Percentiles rank a stretch among this genome's conserved stretches.
Evolutionary conservation across 2,888 invertebrate species (phyloP).

Genomic region (Cybosia mesomella): DNA sequence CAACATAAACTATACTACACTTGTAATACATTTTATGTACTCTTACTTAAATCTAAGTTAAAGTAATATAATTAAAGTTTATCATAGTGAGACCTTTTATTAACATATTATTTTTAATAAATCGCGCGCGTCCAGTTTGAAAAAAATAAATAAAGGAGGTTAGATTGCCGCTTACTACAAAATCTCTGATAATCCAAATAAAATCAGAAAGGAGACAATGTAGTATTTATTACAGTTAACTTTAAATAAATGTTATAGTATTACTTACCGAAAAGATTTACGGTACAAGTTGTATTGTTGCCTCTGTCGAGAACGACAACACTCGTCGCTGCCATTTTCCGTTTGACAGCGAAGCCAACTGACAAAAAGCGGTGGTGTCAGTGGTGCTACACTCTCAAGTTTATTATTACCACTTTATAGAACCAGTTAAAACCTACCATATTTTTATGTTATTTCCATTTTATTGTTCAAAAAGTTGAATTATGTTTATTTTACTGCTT

Average conservation of each 20-base stretch:
- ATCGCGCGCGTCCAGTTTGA: slow-evolving; percentile 77
- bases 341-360: slow-evolving; percentile 84
- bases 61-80: slow-evolving; percentile 15
- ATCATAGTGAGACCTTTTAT: slow-evolving; percentile 10
- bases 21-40: slow-evolving; percentile 25
- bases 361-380: slow-evolving; percentile 61
- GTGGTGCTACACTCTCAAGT: slow-evolving; percentile 34
- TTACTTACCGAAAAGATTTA: slow-evolving; percentile 97
- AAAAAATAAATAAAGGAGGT: slow-evolving; percentile 76
- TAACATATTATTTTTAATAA: slow-evolving; percentile 65
- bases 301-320: slow-evolving; percentile 98
- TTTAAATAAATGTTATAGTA: slow-evolving; percentile 39
- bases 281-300: slow-evolving; percentile 98
- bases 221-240: slow-evolving; percentile 22
- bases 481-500: too few species aligned
- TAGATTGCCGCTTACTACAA: slow-evolving; percentile 58
- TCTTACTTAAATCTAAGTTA: slow-evolving; percentile 19
- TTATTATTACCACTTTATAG: background rate
- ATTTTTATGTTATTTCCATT: background rate
- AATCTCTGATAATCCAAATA: slow-evolving; percentile 33
- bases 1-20: slow-evolving; percentile 43
- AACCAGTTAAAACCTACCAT: slow-evolving; percentile 17
- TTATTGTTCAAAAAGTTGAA: background rate
- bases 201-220: slow-evolving; percentile 20
- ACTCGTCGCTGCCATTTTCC: slow-evolving; percentile 94